Conservation (phyloP, 2,888 invertebrate genomes). For the Sarcophaga subvicina region DNA sequence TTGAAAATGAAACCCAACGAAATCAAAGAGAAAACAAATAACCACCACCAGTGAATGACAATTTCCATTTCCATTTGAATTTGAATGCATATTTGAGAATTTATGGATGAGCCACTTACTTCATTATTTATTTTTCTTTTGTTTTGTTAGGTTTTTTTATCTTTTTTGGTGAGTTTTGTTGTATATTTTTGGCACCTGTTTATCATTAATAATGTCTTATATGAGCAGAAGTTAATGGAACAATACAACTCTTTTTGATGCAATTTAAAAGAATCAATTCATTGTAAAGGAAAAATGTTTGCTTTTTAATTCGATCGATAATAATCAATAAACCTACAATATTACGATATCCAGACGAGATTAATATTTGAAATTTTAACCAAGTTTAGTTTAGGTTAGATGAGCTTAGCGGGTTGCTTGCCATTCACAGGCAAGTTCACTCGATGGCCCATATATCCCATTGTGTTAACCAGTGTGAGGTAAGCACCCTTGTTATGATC, state of each 20-base stretch:
- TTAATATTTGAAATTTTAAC: too few species aligned
- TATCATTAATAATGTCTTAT: constrained; percentile 61
- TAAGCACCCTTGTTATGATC: too few species aligned
- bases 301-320: too few species aligned
- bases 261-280: background rate
- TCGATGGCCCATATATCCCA: too few species aligned
- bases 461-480: too few species aligned
- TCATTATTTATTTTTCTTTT: constrained; percentile 34
- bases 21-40: background rate
- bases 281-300: background rate
- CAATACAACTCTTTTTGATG: constrained; percentile 42
- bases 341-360: too few species aligned
- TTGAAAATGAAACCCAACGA: background rate
- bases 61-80: constrained; percentile 9
- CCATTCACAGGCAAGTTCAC: too few species aligned
- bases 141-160: constrained; percentile 4
- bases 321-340: too few species aligned
- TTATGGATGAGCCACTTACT: constrained; percentile 22
- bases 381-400: too few species aligned
- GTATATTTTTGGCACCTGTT: constrained; percentile 60
- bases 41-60: constrained; percentile 15
- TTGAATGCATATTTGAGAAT: background rate
- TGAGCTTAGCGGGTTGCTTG: too few species aligned
- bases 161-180: background rate
- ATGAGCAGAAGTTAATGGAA: background rate